Percentiles rank a stretch among this genome's conserved stretches.
Conservation (phyloP, 2,797 vertebrate species). For the Argentina silus region DNA sequence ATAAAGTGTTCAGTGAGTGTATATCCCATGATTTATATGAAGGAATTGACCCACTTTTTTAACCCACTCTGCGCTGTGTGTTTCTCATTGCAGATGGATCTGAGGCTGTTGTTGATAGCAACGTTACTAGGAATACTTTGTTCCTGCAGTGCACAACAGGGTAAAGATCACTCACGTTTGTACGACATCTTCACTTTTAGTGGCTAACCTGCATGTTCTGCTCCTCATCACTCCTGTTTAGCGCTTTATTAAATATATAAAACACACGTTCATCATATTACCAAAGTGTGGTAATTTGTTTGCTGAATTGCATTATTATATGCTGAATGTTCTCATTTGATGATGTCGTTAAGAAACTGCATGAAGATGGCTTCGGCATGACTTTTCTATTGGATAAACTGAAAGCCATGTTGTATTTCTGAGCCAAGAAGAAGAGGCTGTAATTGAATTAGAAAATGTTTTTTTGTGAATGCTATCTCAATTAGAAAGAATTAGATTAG, state of each 20-base stretch:
- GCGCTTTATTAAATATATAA: too few relatives aligned
- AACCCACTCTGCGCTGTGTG: background rate
- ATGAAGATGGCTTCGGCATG: conserved; percentile 46
- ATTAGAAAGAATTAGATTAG: background rate
- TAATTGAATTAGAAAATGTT: conserved; percentile 31
- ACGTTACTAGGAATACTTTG: conserved; percentile 72
- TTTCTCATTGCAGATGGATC: conserved; percentile 82
- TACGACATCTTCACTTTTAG: background rate
- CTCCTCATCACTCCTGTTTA: background rate
- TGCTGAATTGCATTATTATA: background rate
- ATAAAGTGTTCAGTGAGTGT: too few relatives aligned
- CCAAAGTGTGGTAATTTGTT: background rate
- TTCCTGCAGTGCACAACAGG: conserved; percentile 82
- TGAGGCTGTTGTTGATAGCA: conserved; percentile 72
- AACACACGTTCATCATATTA: conserved; percentile 3
- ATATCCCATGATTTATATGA: too few relatives aligned
- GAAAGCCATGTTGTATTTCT: conserved; percentile 5
- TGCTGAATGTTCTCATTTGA: conserved; percentile 9
- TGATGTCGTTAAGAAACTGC: conserved; percentile 53
- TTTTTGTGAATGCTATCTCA: background rate
- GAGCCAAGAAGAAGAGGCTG: conserved; percentile 32
- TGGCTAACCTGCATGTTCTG: background rate
- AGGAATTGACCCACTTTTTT: background rate
- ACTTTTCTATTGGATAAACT: conserved; percentile 30
- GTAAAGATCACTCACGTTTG: conserved; percentile 65